These are phyloP conservation scores for Silurus lanzhouensis DNA, from an alignment of 2,797 vertebrate species.

Conservation along the genomic window DNA sequence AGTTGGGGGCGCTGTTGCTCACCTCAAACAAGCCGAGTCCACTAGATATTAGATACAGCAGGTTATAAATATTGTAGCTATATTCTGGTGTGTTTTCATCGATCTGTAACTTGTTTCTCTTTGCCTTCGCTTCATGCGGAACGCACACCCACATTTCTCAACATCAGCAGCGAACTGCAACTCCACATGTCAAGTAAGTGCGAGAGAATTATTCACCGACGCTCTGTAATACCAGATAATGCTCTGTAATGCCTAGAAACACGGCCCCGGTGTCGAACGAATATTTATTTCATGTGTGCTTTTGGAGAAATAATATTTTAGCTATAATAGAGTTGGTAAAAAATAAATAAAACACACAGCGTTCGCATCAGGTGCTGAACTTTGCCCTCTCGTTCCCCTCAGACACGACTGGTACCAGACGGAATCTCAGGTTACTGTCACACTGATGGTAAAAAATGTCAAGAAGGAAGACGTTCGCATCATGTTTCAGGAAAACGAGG, in stretches of 20 bases:
- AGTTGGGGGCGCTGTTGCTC: slow-evolving; percentile 70
- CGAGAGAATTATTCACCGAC: neutral
- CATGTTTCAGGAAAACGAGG: slow-evolving; percentile 86
- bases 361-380: neutral
- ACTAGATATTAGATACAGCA: neutral
- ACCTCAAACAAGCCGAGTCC: slow-evolving; percentile 43
- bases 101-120: slow-evolving; percentile 45
- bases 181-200: slow-evolving; percentile 55
- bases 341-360: no score
- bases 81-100: slow-evolving; percentile 33
- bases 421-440: slow-evolving; percentile 92
- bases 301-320: neutral
- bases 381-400: slow-evolving; percentile 10
- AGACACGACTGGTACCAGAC: slow-evolving; percentile 98
- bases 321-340: neutral
- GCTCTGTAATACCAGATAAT: neutral
- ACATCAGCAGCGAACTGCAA: slow-evolving; percentile 34
- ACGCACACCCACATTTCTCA: neutral
- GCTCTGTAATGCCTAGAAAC: neutral
- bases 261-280: neutral
- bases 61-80: neutral
- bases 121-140: slow-evolving; percentile 12
- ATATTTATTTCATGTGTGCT: slow-evolving; percentile 8
- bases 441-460: slow-evolving; percentile 89
- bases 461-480: slow-evolving; percentile 83